Base-by-base conservation (phyloP, 2,888 invertebrate species). In the Tinea semifulvella region DNA sequence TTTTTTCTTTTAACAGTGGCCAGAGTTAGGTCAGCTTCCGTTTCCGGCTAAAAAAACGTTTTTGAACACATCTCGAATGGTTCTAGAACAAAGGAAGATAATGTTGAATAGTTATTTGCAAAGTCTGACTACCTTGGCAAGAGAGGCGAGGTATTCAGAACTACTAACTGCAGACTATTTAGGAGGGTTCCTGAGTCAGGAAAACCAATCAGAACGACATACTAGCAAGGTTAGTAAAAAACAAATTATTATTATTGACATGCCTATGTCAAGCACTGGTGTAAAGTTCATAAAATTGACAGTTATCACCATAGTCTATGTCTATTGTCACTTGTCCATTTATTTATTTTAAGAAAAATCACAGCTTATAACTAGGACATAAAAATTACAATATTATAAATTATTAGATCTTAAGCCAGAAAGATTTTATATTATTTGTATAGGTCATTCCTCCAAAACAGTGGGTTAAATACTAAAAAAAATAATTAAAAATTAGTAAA, bases 31-130 rank as follows among this genome's bases (percentile, higher is more conserved):
- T 0, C 88, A 88, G 55, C 75, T 96, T 22, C 84, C 88, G 17
- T 94, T 96, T 61, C 97, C 97, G 0, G 93, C 90, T 0, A 98
- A 97, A 71, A 95, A 95, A 64, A 91, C 96, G 39, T 94, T 97
- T 67, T 94, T 96, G 61, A 97, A 96, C 62, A 92, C 94, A 65
- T 94, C 94, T 46, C 77, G 91, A 7, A 74, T 86, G 1, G 90
- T 97, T 17, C 72, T 97, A 45, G 96, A 97, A 64, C 89, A 87
- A 56, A 83, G 97, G 13, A 94, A 93, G 83, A 76, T 85, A 31
- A 87, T 89, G 84, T 61, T 96, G 27, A 94, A 96, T 59, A 85
- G 83, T 48, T 97, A 96, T 71, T 76, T 97, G 52, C 85, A 88
- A 57, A 86, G 86, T 44, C 63, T 95, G 18, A 67, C 71, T 0